These are phyloP conservation scores for Sitta europaea DNA, from an alignment of 2,113 vertebrate genomes.

Conservation along the genomic window DNA sequence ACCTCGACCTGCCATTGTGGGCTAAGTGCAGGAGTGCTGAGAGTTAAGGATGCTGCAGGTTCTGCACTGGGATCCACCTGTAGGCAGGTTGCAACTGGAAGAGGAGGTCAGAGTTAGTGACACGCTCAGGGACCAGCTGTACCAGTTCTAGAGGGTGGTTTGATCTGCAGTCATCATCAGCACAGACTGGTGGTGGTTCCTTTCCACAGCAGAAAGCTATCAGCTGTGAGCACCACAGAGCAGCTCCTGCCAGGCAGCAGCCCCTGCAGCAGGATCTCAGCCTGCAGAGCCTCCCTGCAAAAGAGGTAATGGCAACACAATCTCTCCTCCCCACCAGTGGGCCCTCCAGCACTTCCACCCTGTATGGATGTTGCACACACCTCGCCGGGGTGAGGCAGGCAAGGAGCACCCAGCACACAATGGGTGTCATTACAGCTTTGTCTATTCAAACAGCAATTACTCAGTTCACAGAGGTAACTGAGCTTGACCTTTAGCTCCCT, in stretches of 20 bases:
- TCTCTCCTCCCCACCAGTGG: neutral
- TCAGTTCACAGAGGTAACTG: neutral
- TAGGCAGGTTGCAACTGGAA: constrained; percentile 68
- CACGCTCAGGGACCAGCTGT: neutral
- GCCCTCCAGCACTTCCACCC: neutral
- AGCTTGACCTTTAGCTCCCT: neutral
- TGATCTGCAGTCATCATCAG: neutral
- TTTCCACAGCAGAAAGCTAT: neutral
- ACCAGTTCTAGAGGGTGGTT: neutral
- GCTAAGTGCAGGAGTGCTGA: constrained; percentile 25
- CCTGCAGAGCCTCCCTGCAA: neutral
- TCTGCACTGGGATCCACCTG: constrained; percentile 56
- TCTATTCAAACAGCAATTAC: neutral
- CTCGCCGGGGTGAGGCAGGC: neutral
- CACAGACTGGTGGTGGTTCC: neutral
- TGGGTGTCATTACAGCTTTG: neutral
- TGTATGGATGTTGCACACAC: neutral
- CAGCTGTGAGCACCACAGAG: neutral
- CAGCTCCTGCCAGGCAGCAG: neutral
- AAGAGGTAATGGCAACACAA: neutral
- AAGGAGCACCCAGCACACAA: neutral
- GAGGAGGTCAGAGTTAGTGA: constrained; percentile 21
- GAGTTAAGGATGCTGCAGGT: constrained; percentile 12
- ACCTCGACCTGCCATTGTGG: constrained; percentile 91
- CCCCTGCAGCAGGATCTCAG: neutral